Percentiles rank a stretch among this genome's conserved stretches.
Evolutionary conservation across 2,113 vertebrate genomes (phyloP).

Genomic region (Labrus mixtus): DNA sequence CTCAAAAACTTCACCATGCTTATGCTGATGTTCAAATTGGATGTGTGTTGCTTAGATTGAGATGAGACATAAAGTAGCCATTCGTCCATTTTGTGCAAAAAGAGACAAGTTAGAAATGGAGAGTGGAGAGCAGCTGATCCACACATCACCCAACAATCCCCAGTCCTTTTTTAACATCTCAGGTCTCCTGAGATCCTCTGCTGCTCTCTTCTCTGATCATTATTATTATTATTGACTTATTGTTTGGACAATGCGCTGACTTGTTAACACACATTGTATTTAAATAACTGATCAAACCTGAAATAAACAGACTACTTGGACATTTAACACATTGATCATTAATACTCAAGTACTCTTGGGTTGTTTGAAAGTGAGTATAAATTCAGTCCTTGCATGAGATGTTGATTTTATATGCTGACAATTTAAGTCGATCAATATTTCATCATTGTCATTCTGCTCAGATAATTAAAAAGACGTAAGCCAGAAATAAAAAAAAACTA

Average conservation of each 20-base stretch:
- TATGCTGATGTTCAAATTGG: constrained; percentile 48
- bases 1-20: constrained; percentile 66
- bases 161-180: constrained; percentile 7
- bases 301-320: too few species aligned
- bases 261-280: background rate
- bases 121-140: constrained; percentile 1
- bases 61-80: too few species aligned
- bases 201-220: constrained; percentile 4
- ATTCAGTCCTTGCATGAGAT: background rate
- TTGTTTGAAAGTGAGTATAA: background rate
- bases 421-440: constrained; percentile 53
- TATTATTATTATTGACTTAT: constrained; percentile 7
- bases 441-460: constrained; percentile 68
- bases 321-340: too few species aligned
- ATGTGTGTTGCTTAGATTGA: too few species aligned
- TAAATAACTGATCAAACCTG: background rate
- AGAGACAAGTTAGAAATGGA: too few species aligned
- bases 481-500: constrained; percentile 51
- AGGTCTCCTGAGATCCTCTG: constrained; percentile 13
- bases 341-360: background rate
- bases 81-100: too few species aligned
- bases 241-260: background rate
- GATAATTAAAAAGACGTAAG: constrained; percentile 68
- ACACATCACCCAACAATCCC: constrained; percentile 20
- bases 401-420: constrained; percentile 39